Percentiles rank a stretch among this genome's conserved stretches.
Conservation (phyloP, 1,140 invertebrate species). For the Panagrolaimus sp. region DNA sequence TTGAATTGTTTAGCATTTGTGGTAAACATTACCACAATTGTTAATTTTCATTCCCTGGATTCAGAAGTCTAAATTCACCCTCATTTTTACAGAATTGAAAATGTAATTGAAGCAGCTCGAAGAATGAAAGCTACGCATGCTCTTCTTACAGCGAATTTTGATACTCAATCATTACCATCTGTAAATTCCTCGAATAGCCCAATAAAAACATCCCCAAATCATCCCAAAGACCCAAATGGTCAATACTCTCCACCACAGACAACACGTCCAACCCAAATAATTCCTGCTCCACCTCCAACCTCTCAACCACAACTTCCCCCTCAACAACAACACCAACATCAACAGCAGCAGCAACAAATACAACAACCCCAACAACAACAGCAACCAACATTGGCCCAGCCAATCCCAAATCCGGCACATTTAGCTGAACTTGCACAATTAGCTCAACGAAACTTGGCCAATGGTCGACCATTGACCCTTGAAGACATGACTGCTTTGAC, state of each 20-base stretch:
- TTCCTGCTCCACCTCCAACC: too few species aligned
- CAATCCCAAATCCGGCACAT: not conserved
- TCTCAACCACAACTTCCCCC: too few species aligned
- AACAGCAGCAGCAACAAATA: too few species aligned
- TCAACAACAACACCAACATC: too few species aligned
- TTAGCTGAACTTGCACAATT: not conserved
- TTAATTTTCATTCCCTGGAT: too few species aligned
- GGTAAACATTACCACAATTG: too few species aligned
- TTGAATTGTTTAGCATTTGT: too few species aligned
- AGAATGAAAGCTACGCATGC: conserved; percentile 79
- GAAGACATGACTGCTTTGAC: conserved; percentile 3
- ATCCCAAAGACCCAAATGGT: not conserved
- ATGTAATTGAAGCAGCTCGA: conserved; percentile 83
- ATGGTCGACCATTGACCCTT: conserved; percentile 26
- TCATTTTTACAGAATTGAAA: conserved; percentile 74
- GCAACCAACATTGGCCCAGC: not conserved
- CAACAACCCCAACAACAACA: too few species aligned
- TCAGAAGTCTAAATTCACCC: too few species aligned
- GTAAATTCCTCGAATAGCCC: not conserved
- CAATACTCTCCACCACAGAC: not conserved
- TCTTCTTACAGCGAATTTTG: not conserved
- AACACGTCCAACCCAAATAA: not conserved
- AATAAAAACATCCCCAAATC: not conserved
- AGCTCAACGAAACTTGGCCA: conserved; percentile 7
- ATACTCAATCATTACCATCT: not conserved